Evolutionary conservation across 2,888 invertebrate genomes (phyloP), one percentile per base, ranked within the genome.

Genomic region (Rhopalosiphum nymphaeae): DNA sequence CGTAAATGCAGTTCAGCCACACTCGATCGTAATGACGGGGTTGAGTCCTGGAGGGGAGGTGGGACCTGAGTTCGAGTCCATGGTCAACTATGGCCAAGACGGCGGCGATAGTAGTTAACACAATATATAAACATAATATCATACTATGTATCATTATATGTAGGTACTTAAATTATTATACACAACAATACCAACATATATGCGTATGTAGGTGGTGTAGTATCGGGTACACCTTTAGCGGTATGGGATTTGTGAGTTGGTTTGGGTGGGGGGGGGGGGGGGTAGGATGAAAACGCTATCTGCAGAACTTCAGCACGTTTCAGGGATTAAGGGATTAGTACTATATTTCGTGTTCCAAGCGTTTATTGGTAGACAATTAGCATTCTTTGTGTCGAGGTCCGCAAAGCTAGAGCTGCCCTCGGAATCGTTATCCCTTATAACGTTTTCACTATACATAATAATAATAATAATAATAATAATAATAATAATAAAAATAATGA

Each of bases 331-430:
- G 87, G 90, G 91, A 94, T 94, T 94, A 94, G 67, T 87, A 86
- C 94, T 53, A 53, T 86, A 88, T 87, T 78, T 67, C 91, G 94
- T 87, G 94, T 91, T n/a, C 53, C 89, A 36, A 86, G 91, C 85
- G 94, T 94, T 94, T 94, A 94, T 94, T 94, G 94, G 94, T 91
- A 67, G 94, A 91, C 91, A 94, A 94, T 94, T 94, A 94, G 94
- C 91, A 87, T 94, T 86, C 61, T 91, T 90, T 90, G 90, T 90
- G 89, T 56, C 26, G 84, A 84, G 44, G 88, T 88, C 92, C 25
- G 67, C 87, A 26, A 36, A 85, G n/a, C 78, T 56, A 36, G 56
- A 46, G 46, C 42, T n/a, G 42, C 57, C 56, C 36, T 13, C 16
- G 56, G 29, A 87, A 87, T 67, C 86, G 90, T 94, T 94, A 94